Evolutionary conservation across 2,888 invertebrate species (phyloP).

Genomic region (Marasmarcha lunaedactyla): DNA sequence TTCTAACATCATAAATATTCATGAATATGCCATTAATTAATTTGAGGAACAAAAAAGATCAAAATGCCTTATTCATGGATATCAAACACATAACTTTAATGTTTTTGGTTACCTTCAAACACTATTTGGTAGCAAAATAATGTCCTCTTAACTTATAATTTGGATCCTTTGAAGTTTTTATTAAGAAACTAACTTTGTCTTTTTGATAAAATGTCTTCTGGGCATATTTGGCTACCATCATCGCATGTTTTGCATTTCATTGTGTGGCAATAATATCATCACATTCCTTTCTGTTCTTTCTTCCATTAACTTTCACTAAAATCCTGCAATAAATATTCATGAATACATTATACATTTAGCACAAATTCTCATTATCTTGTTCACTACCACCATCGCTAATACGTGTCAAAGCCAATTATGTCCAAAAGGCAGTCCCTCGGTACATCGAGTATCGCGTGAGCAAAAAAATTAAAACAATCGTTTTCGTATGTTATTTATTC

Average conservation of each 20-base stretch:
- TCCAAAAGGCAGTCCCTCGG: not conserved
- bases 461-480: too few species aligned
- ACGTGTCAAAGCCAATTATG: not conserved
- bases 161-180: slow-evolving; percentile 15
- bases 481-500: too few species aligned
- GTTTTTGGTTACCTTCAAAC: slow-evolving; percentile 17
- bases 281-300: slow-evolving; percentile 14
- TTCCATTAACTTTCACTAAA: not conserved
- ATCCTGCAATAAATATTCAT: not conserved
- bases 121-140: slow-evolving; percentile 54
- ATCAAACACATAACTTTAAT: too few species aligned
- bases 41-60: too few species aligned
- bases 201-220: slow-evolving; percentile 41
- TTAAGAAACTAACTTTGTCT: slow-evolving; percentile 15
- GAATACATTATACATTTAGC: not conserved
- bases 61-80: too few species aligned
- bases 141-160: slow-evolving; percentile 20
- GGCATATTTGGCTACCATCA: slow-evolving; percentile 57
- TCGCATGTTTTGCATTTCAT: slow-evolving; percentile 25
- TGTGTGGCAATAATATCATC: slow-evolving; percentile 16
- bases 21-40: too few species aligned
- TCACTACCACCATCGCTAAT: not conserved
- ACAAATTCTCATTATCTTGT: not conserved
- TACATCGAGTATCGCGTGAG: too few species aligned
- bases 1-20: too few species aligned